Conservation (phyloP, 2,888 invertebrate species). For the Eubasilissa splendida region DNA sequence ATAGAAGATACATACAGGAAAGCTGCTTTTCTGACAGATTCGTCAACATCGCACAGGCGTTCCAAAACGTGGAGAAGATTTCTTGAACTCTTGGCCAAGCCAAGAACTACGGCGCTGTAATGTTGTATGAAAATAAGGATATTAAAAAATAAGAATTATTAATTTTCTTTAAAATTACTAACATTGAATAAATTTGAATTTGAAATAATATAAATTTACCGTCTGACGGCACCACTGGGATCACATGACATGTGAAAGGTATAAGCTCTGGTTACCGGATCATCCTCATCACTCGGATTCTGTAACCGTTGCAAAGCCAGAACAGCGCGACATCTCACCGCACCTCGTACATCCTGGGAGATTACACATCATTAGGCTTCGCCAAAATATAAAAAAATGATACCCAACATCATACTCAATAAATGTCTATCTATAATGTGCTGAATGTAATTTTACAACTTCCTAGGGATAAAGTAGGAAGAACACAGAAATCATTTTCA, state of each 20-base stretch:
- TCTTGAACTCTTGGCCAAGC: slow-evolving; percentile 80
- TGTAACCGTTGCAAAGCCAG: slow-evolving; percentile 85
- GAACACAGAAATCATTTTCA: no score
- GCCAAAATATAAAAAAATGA: no score
- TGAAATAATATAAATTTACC: background rate
- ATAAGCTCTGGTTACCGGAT: slow-evolving; percentile 82
- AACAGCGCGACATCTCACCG: slow-evolving; percentile 86
- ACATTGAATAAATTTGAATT: background rate
- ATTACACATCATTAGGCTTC: no score
- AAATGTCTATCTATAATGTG: no score
- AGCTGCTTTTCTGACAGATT: slow-evolving; percentile 78
- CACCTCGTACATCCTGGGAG: slow-evolving; percentile 79
- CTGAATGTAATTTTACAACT: no score
- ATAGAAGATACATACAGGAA: slow-evolving; percentile 70
- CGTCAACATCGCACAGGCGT: slow-evolving; percentile 84
- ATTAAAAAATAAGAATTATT: background rate
- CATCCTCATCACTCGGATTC: slow-evolving; percentile 82
- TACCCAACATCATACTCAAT: no score
- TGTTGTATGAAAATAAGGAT: slow-evolving; percentile 36
- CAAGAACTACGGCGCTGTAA: slow-evolving; percentile 78
- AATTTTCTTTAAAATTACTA: background rate
- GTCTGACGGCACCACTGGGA: slow-evolving; percentile 83
- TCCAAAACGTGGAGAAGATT: slow-evolving; percentile 81
- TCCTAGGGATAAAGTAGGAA: no score
- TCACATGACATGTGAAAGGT: slow-evolving; percentile 82